Evolutionary conservation across 64 coral and sea anemone genomes (phyloP).

Genomic region (Dendronephthya gigantea): DNA sequence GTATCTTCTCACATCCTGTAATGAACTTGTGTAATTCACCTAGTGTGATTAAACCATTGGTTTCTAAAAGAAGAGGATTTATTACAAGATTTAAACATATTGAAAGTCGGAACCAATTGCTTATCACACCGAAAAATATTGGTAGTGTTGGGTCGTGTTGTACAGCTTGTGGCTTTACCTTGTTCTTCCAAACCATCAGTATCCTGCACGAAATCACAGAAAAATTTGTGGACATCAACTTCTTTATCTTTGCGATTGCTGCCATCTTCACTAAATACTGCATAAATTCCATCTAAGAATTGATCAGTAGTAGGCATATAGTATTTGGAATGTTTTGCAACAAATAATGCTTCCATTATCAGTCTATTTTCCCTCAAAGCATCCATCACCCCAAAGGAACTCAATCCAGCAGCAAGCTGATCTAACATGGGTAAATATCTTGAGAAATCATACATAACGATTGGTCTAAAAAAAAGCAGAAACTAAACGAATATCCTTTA

Average conservation of each 20-base stretch:
- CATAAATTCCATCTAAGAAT: not conserved
- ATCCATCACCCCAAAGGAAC: conserved; percentile 9
- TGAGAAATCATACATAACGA: conserved; percentile 18
- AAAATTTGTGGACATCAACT: conserved; percentile 47
- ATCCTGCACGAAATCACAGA: conserved; percentile 56
- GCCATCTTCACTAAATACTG: conserved; percentile 3
- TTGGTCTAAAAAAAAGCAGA: not conserved
- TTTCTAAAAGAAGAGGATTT: not conserved
- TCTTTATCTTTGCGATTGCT: conserved; percentile 10
- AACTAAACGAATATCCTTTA: not conserved
- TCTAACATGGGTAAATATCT: conserved; percentile 5
- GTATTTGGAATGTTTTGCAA: conserved; percentile 24
- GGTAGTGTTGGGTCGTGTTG: not conserved
- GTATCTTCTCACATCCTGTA: conserved; percentile 42
- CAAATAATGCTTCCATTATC: not conserved
- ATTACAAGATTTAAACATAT: conserved; percentile 3
- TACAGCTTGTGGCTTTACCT: not conserved
- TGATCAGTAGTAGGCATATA: conserved; percentile 40
- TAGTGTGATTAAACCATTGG: conserved; percentile 34
- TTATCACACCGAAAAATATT: not conserved
- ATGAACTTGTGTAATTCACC: conserved; percentile 59
- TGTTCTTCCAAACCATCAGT: not conserved
- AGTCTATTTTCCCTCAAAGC: not conserved
- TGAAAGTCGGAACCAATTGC: conserved; percentile 1
- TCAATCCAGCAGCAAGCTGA: not conserved